Base-by-base conservation (phyloP, 2,888 invertebrate species). In the Cremastinae sp. region DNA sequence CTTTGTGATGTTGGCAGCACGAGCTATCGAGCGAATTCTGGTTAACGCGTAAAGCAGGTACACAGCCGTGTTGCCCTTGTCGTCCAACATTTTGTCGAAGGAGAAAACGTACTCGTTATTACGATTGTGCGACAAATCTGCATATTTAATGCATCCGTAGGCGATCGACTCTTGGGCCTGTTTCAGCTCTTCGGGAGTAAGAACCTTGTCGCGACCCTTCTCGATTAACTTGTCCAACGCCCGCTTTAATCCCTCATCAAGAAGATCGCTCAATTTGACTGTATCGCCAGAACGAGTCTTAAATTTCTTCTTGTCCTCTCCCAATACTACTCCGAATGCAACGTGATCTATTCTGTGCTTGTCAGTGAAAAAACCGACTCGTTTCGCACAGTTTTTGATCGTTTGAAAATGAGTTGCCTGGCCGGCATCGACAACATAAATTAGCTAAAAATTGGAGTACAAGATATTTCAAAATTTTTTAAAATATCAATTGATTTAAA, bases 21-120 rank as follows among this genome's bases (percentile, higher is more conserved):
- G 92, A 1, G 96, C 95, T 83, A 97, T 97, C 0, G 96, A 98
- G 85, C 96, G 93, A 80, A 99, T 99, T 45, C 99, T 92, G 8
- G 98, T 98, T 82, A 96, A 94, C 0, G 98, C 97, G 90, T 99
- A 99, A 5, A 99, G 90, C 62, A 99, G 91, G 88, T 99, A 99
- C 0, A 98, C 98, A 0, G 99, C 99, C 0, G 99, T 99, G 89
- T 99, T 99, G 8, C 99, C 99, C 88, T 96, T 96, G 89, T 99
- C 99, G 86, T 99, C 98, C 79, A 99, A 92, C 99, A 99, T 99
- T 75, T 97, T 97, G 87, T 99, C 98, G 90, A 98, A 99, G 0
- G 98, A 98, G 91, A 99, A 99, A 0, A 99, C 94, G 88, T 99
- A 99, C 87, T 99, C 99, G 88, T 96, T 96, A 70, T 93, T 94